Base-by-base conservation (phyloP, 2,113 vertebrate genomes). In the Oreochromis niloticus region DNA sequence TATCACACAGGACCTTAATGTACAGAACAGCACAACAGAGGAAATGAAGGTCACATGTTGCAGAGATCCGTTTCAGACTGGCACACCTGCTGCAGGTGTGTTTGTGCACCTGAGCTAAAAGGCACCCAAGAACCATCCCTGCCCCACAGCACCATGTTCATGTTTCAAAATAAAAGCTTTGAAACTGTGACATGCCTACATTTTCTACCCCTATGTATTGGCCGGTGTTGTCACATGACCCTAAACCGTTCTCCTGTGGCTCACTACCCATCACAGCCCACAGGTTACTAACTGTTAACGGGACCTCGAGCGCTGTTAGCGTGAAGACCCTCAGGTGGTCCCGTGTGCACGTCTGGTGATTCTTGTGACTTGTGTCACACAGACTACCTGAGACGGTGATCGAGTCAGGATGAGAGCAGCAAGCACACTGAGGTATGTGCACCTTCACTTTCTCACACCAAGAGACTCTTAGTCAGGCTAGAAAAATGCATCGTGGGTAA, bases 131-230 rank as follows among this genome's bases (percentile, higher is more conserved):
- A 43, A 2, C 39, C 1, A 43, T 43, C 66, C 66, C 39, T n/a
- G 39, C 7, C 13, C n/a, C 39, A 73, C 66, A 46, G 66, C 22
- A 73, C n/a, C 7, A 27, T 41, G n/a, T 14, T 71, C 66, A 46
- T 1, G 7, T 43, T 71, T 46, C 39, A 73, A 43, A 73, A 73
- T 73, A 73, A 73, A 73, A 73, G 66, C 66, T 73, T 43, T 46
- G n/a, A 73, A 73, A 73, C n/a, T 73, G 66, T 73, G 39, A 16
- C 3, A 3, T 73, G 66, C n/a, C 39, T 24, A 73, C 39, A 73
- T 73, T 73, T 71, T 9, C 12, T 41, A 9, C 36, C 36, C 4
- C 1, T 24, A 6, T 71, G n/a, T 71, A 6, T 41, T 71, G 63
- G 2, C n/a, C 2, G 12, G 19, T 13, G 61, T 66, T 66, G 61